Evolutionary conservation across 2,888 invertebrate species (phyloP).

Genomic region (Crossocerus cetratus): DNA sequence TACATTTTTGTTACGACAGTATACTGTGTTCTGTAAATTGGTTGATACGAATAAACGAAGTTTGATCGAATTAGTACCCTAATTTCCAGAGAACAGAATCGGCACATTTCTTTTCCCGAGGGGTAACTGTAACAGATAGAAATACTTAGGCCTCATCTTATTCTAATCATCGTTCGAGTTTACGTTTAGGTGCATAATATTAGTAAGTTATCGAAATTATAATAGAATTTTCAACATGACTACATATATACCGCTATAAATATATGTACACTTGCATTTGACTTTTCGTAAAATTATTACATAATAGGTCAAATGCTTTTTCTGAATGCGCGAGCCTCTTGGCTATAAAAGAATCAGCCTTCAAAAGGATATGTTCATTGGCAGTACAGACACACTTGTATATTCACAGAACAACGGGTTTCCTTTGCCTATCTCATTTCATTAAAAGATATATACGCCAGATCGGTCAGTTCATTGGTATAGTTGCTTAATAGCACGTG

Average conservation of each 20-base stretch:
- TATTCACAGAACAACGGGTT: not conserved
- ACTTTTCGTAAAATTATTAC: conserved; percentile 39
- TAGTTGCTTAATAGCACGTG: too few relatives aligned
- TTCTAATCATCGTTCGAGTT: conserved; percentile 48
- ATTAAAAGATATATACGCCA: not conserved
- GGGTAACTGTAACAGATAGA: conserved; percentile 36
- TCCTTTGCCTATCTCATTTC: conserved; percentile 1
- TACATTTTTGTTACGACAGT: conserved; percentile 4
- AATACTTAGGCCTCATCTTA: conserved; percentile 46
- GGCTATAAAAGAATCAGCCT: not conserved
- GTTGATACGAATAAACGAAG: conserved; percentile 5
- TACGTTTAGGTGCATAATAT: conserved; percentile 48
- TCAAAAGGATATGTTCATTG: too few relatives aligned
- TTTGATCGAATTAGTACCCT: not conserved
- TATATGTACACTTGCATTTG: conserved; percentile 24
- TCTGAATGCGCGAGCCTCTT: not conserved
- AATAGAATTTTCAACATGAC: conserved; percentile 45
- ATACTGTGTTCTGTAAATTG: conserved; percentile 20
- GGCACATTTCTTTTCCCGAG: conserved; percentile 21
- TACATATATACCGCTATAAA: conserved; percentile 38
- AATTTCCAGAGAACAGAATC: not conserved
- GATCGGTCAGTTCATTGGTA: too few relatives aligned
- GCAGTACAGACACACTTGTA: not conserved
- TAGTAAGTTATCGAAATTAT: conserved; percentile 49
- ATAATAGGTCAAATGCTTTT: conserved; percentile 42